phyloP scores from a whole-genome alignment of 2,113 vertebrate species.

The Camarhynchus parvulus region DNA sequence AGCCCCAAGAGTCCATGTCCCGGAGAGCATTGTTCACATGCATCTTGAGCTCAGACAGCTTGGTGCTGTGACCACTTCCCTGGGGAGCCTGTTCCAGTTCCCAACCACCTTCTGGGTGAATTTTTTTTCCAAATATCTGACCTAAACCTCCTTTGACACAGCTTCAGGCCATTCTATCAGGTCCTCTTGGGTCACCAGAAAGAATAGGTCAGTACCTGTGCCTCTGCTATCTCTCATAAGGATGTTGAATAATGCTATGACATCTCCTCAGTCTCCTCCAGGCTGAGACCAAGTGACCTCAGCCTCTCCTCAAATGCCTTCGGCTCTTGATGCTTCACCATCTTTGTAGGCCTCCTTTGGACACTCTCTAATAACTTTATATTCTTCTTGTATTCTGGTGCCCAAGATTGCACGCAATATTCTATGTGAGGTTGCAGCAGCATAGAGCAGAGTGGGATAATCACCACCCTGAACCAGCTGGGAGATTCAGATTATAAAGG shows the following conservation, averaged over 20 bases:
- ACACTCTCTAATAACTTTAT: neutral
- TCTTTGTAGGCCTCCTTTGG: neutral
- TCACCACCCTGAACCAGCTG: neutral
- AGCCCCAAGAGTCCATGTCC: neutral
- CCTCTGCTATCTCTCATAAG: neutral
- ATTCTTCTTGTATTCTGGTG: neutral
- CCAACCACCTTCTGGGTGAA: neutral
- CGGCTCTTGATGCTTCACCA: neutral
- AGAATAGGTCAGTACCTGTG: neutral
- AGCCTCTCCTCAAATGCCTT: neutral
- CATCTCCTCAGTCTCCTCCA: neutral
- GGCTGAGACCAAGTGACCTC: neutral
- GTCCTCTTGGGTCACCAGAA: neutral
- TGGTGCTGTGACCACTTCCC: neutral
- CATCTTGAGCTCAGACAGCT: neutral
- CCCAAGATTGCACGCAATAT: neutral
- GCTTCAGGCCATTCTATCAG: neutral
- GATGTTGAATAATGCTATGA: neutral
- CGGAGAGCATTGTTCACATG: neutral
- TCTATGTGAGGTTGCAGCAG: neutral
- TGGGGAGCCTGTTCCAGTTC: neutral
- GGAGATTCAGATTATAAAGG: neutral
- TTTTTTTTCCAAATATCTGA: neutral
- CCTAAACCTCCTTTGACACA: neutral
- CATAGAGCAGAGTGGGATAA: neutral